Evolutionary conservation across 2,797 vertebrate genomes (phyloP).

Genomic region (Ispidina picta): DNA sequence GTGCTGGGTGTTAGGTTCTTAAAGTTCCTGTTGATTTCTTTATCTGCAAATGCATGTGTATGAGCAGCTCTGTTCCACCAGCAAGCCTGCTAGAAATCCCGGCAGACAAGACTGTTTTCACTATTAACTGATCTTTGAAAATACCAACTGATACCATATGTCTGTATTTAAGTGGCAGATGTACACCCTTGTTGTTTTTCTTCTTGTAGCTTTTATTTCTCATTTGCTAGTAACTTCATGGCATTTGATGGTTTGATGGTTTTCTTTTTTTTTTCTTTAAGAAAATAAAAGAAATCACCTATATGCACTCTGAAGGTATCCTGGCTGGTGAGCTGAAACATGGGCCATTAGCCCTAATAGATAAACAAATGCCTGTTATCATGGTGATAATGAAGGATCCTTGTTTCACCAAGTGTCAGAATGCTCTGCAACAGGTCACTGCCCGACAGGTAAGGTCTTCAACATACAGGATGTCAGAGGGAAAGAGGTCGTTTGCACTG

Average conservation of each 20-base stretch:
- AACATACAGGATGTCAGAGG: fast-evolving
- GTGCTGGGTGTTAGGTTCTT: neutral
- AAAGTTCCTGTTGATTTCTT: neutral
- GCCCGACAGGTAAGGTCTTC: conserved; percentile 86
- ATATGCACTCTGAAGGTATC: conserved; percentile 98
- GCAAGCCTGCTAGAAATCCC: neutral
- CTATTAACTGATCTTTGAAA: neutral
- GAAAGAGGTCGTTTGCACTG: neutral
- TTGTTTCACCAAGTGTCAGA: conserved; percentile 94
- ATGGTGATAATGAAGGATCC: conserved; percentile 95
- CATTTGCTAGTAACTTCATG: neutral
- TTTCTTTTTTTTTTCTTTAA: conserved; percentile 41
- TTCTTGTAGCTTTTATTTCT: neutral
- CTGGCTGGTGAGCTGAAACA: conserved; percentile 96
- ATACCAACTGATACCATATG: neutral
- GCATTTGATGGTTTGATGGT: neutral
- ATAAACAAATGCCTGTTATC: conserved; percentile 95
- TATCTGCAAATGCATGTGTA: neutral
- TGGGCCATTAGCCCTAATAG: conserved; percentile 90
- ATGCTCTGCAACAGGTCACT: conserved; percentile 91
- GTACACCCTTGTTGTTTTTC: neutral
- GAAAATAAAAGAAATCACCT: conserved; percentile 99
- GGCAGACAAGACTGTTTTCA: neutral
- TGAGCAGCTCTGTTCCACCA: neutral
- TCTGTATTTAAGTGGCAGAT: neutral